Conservation (phyloP, 2,888 invertebrate species). For the Taphrorychus bicolor region DNA sequence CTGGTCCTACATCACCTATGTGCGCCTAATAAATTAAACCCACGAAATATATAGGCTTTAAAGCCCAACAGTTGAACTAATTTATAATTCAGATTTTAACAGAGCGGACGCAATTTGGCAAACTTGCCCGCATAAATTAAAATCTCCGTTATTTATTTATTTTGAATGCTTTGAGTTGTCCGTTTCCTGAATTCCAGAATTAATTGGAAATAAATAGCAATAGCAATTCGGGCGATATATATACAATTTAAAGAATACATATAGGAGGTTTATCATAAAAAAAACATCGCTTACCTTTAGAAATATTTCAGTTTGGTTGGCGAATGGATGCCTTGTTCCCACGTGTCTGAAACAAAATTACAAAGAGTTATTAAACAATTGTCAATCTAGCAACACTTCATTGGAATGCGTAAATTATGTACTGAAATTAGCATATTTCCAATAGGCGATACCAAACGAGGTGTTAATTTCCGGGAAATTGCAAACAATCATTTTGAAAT, state of each 20-base stretch:
- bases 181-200: not conserved
- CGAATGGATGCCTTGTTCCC: conserved; percentile 10
- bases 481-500: not conserved
- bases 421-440: not conserved
- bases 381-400: not conserved
- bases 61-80: conserved; percentile 2
- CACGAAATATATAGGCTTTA: not conserved
- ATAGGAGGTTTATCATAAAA: too few relatives aligned
- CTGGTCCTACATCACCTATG: not conserved
- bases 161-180: not conserved
- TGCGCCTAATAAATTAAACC: not conserved
- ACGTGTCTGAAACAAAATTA: conserved; percentile 18
- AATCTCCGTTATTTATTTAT: not conserved
- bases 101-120: not conserved
- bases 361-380: not conserved
- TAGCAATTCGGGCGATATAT: too few relatives aligned
- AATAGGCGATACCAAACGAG: not conserved
- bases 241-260: too few relatives aligned
- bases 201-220: not conserved
- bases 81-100: conserved; percentile 8
- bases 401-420: not conserved
- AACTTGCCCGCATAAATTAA: not conserved
- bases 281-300: conserved; percentile 20
- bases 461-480: not conserved
- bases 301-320: conserved; percentile 20